Conservation (phyloP, 2,797 vertebrate species). For the Pipistrellus nathusii region DNA sequence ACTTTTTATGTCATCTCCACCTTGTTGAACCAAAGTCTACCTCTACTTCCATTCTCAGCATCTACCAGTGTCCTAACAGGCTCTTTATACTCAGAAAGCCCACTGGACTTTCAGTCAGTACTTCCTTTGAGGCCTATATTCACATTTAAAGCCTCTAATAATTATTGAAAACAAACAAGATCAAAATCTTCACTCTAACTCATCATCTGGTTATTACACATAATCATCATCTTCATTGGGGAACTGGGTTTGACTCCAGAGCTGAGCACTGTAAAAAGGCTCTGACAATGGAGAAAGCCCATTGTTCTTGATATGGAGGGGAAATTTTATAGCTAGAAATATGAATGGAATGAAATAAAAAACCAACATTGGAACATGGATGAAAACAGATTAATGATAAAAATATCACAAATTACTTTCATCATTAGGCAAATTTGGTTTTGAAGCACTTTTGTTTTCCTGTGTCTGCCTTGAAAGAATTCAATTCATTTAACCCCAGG, state of each 20-base stretch:
- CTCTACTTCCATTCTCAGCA: neutral
- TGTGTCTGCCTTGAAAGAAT: neutral
- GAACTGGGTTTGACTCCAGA: neutral
- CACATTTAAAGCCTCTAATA: neutral
- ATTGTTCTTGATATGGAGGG: neutral
- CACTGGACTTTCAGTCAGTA: too few species aligned
- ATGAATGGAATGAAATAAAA: slow-evolving; percentile 19
- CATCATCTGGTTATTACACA: neutral
- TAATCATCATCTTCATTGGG: neutral
- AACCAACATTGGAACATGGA: neutral
- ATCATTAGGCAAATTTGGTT: neutral
- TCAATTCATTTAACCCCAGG: neutral
- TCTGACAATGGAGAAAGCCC: neutral
- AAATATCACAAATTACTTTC: slow-evolving; percentile 18
- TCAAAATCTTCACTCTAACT: slow-evolving; percentile 18
- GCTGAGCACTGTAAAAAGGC: neutral
- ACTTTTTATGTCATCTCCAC: neutral
- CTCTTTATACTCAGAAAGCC: neutral
- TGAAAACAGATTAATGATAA: slow-evolving; percentile 12
- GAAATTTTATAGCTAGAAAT: slow-evolving; percentile 11
- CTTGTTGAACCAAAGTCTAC: neutral
- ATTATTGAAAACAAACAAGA: neutral
- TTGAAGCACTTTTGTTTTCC: neutral
- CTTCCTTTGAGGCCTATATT: neutral
- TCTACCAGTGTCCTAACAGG: neutral